Evolutionary conservation across 2,113 vertebrate genomes (phyloP), one percentile per base, ranked within the genome.

Genomic region (Pangasianodon hypophthalmus): DNA sequence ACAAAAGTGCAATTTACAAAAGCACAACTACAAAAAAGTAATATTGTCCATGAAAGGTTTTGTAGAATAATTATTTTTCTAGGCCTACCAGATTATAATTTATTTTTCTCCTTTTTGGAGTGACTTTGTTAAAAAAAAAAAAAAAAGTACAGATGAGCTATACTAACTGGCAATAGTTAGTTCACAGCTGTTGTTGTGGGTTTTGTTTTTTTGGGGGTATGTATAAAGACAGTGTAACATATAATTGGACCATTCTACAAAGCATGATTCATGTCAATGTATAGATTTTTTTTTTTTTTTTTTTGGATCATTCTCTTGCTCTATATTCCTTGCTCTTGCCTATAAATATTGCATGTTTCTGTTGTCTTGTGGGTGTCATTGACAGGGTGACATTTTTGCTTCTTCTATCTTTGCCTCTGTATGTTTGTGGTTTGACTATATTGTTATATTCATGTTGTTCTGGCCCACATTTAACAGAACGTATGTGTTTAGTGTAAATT

Each of bases 61-160:
- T 67, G 64, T 62, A n/a, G 19, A 64, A 69, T 29, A 24, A 56
- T 67, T 89, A 84, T 89, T 89, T 85, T 89, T 89, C 37, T 77
- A 89, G 54, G 41, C 54, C 19, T 37, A 88, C 29, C 29, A 41
- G 18, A 84, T 84, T 77, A 11, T 85, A 85, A 89, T 85, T 85
- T 75, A 85, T 85, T 84, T 88, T 73, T 62, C 50, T 75, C 37
- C 2, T 84, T 48, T 85, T 37, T 44, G 69, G 37, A 60, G 52
- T 10, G 9, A 71, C 80, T 69, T 11, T 88, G 3, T 85, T 85
- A 13, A 14, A 32, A 67, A n/a, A n/a, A 67, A 41, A 41, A 41
- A 77, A 71, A 77, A 77, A 24, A 10, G 26, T 73, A 41, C 64
- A 37, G 32, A 60, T 29, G 26, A 48, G 73, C 73, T 24, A 14